phyloP scores from a whole-genome alignment of 2,113 vertebrate genomes.

The Polyodon spathula region DNA sequence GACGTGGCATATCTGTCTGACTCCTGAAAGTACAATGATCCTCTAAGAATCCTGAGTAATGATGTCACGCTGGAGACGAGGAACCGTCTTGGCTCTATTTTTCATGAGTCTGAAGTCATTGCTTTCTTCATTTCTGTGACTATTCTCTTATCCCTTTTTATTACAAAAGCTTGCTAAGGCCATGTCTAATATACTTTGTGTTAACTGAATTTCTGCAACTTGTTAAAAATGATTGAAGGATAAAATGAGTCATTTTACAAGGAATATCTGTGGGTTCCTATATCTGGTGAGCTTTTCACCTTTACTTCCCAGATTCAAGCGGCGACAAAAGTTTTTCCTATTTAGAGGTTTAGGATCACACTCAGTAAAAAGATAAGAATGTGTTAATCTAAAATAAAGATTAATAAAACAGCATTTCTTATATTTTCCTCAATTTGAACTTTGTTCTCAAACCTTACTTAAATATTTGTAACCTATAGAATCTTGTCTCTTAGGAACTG shows the following conservation, averaged over 20 bases:
- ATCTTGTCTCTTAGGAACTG: too few species aligned
- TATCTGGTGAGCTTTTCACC: too few species aligned
- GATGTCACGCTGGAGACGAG: neutral
- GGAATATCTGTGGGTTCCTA: too few species aligned
- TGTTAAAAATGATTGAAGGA: neutral
- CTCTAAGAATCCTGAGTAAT: neutral
- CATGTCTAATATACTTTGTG: constrained; percentile 11
- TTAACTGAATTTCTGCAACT: neutral
- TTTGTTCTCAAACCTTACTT: too few species aligned
- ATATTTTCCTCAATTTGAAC: too few species aligned
- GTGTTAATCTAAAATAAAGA: too few species aligned
- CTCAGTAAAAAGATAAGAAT: too few species aligned
- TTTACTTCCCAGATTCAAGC: too few species aligned
- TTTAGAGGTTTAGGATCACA: too few species aligned
- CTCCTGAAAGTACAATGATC: neutral
- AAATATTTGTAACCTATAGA: too few species aligned
- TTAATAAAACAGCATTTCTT: too few species aligned
- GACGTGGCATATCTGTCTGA: neutral
- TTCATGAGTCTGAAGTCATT: constrained; percentile 13
- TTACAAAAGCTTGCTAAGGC: neutral
- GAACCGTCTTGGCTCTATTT: neutral
- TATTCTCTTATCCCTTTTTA: constrained; percentile 4
- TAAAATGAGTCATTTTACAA: neutral
- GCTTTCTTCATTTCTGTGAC: neutral
- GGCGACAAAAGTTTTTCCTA: too few species aligned